Evolutionary conservation across 1,140 invertebrate species (phyloP).

Genomic region (Hyphantria cunea): DNA sequence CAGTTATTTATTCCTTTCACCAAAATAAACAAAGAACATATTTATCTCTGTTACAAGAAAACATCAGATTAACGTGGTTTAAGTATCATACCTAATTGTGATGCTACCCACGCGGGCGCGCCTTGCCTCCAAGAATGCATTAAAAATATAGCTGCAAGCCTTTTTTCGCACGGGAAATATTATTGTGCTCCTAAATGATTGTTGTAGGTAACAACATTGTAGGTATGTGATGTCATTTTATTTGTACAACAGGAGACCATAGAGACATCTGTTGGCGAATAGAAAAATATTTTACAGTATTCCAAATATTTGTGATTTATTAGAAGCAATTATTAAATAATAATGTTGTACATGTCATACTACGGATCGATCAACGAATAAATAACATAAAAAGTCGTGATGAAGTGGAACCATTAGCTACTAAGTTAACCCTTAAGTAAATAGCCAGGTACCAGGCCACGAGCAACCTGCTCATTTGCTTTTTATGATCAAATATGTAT

Average conservation of each 20-base stretch:
- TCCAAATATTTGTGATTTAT: too few relatives aligned
- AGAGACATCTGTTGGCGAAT: slow-evolving; percentile 56
- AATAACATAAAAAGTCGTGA: too few relatives aligned
- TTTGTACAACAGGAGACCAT: slow-evolving; percentile 1
- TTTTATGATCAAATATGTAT: too few relatives aligned
- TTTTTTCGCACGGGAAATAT: slow-evolving; percentile 67
- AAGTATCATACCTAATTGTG: slow-evolving; percentile 56
- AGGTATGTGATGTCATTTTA: slow-evolving; percentile 51
- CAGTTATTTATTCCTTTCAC: slow-evolving; percentile 11
- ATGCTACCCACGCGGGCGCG: slow-evolving; percentile 58
- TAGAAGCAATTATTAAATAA: too few relatives aligned
- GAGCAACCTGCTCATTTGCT: too few relatives aligned
- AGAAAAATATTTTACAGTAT: slow-evolving; percentile 8
- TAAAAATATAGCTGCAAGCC: slow-evolving; percentile 67
- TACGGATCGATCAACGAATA: too few relatives aligned
- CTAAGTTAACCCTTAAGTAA: too few relatives aligned
- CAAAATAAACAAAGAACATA: slow-evolving; percentile 28
- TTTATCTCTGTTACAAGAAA: slow-evolving; percentile 34
- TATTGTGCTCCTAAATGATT: slow-evolving; percentile 59
- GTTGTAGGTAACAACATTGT: slow-evolving; percentile 48
- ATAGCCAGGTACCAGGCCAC: too few relatives aligned
- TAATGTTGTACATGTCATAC: too few relatives aligned
- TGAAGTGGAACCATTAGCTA: too few relatives aligned
- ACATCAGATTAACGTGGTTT: slow-evolving; percentile 48
- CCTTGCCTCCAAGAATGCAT: slow-evolving; percentile 65